These are phyloP conservation scores for Antechinus flavipes DNA, from an alignment of 2,113 vertebrate genomes.

Conservation along the genomic window DNA sequence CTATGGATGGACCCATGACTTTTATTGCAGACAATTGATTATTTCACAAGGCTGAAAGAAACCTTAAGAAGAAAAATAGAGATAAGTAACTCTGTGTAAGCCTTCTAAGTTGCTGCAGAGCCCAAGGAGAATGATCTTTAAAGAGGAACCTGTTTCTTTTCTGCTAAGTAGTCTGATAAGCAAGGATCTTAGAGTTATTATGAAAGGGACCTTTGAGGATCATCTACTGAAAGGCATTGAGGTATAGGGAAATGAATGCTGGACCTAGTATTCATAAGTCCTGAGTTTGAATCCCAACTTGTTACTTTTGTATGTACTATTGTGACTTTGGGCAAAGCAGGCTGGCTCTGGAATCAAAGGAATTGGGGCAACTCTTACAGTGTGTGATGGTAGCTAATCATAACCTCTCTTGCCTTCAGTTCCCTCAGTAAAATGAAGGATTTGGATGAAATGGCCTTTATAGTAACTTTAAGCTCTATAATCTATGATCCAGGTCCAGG, in stretches of 20 bases:
- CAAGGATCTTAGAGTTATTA: background rate
- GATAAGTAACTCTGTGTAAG: background rate
- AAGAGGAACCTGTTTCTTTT: background rate
- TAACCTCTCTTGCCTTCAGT: background rate
- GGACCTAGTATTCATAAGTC: background rate
- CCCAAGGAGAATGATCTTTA: background rate
- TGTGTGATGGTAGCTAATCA: background rate
- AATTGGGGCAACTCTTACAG: background rate
- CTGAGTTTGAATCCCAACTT: background rate
- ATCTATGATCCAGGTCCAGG: background rate
- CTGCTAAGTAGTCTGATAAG: background rate
- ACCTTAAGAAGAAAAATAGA: conserved; percentile 45
- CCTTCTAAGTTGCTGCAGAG: background rate
- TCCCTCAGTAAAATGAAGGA: background rate
- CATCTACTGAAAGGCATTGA: background rate
- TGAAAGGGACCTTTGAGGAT: background rate
- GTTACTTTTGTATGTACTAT: background rate
- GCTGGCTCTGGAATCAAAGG: background rate
- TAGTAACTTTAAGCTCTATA: background rate
- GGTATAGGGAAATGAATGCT: background rate
- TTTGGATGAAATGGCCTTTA: no score
- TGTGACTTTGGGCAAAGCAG: background rate
- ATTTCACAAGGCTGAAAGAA: conserved; percentile 57
- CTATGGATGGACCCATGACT: conserved; percentile 48
- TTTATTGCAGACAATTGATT: conserved; percentile 58